Conservation (phyloP, 2,113 vertebrate genomes). For the Tragelaphus scriptus region DNA sequence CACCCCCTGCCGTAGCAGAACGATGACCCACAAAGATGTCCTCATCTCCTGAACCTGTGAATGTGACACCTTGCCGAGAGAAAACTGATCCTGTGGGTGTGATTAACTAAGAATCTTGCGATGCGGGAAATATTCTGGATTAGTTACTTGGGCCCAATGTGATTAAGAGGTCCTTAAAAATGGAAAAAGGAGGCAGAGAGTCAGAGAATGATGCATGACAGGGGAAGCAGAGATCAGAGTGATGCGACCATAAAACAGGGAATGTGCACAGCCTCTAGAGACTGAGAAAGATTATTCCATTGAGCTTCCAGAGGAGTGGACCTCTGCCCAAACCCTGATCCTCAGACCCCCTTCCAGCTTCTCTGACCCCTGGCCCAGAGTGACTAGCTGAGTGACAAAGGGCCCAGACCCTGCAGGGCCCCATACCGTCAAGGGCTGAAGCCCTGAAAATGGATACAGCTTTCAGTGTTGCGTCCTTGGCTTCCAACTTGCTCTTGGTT, state of each 20-base stretch:
- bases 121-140: background rate
- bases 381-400: background rate
- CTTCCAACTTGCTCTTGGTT: background rate
- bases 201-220: background rate
- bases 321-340: background rate
- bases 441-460: background rate
- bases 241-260: background rate
- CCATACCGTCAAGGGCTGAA: background rate
- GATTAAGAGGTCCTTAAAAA: background rate
- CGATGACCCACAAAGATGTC: background rate
- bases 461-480: background rate
- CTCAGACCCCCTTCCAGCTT: background rate
- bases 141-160: background rate
- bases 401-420: background rate
- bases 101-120: background rate
- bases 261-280: background rate
- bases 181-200: background rate
- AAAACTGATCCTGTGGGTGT: background rate
- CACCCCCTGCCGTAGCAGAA: background rate
- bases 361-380: background rate
- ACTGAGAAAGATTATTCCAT: background rate
- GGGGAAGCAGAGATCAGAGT: background rate
- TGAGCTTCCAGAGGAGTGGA: background rate
- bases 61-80: fast-evolving
- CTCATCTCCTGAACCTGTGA: background rate